Base-by-base conservation (phyloP, 1,140 invertebrate genomes). In the Lucilia cuprina region DNA sequence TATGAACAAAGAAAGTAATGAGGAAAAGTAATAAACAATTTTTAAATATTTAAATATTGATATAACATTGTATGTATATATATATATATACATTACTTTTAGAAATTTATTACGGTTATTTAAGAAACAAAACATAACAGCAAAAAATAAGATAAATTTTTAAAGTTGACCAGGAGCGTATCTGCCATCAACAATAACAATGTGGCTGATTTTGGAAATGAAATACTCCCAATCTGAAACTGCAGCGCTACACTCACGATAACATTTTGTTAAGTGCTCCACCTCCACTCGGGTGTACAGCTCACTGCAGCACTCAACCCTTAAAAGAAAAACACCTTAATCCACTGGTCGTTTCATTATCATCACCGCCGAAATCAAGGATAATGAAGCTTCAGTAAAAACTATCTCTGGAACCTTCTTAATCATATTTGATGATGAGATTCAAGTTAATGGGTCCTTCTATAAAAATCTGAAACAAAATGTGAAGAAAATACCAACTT, bases 401-500 rank as follows among this genome's bases (percentile, higher is more conserved):
- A 25, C 47, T 21, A 13, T 82, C 34, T 19, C 47, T 14, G 78
- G 78, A 50, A 60, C 78, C 2, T n/a, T 35, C 47, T 60, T 49
- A 49, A 4, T 82, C n/a, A 50, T 12, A 10, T 82, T 49, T n/a
- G 21, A 50, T 50, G n/a, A 50, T 5, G 41, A 82, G 34, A 50
- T 49, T 19, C 41, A 49, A n/a, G 14, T 82, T 19, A 82, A 82
- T 21, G 50, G 34, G 21, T 47, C n/a, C 74, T 49, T 21, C 10
- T 82, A 82, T 82, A 17, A 82, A 82, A 82, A 82, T 83, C 9
- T 83, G 5, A 50, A 49, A 21, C 12, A 65, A 14, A 70, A 65
- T 14, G 3, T 50, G 7, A 9, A 21, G 21, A 50, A n/a, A 70
- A 78, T 83, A 65, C 75, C 84, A 17, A 17, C 60, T 25, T 4